phyloP scores from a whole-genome alignment of 1,140 invertebrate species.

The Drosophila mojavensis region DNA sequence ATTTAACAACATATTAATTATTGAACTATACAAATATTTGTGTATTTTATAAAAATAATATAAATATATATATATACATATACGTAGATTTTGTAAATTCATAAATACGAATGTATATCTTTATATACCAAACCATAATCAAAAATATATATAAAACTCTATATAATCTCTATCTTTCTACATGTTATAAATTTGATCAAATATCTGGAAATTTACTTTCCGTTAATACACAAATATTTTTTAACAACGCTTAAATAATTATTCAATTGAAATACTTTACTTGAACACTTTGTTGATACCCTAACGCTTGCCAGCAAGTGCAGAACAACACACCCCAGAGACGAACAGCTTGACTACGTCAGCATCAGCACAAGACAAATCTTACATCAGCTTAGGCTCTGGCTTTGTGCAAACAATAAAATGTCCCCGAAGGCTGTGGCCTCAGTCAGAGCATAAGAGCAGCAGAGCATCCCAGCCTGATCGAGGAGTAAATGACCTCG shows the following conservation, averaged over 20 bases:
- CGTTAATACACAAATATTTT: not conserved
- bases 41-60: too few relatives aligned
- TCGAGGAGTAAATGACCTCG: conserved; percentile 78
- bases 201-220: too few relatives aligned
- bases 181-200: too few relatives aligned
- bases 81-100: too few relatives aligned
- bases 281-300: conserved; percentile 24
- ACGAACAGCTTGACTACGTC: conserved; percentile 39
- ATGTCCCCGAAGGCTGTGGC: conserved; percentile 81
- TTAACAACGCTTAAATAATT: not conserved
- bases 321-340: conserved; percentile 60
- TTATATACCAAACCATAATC: too few relatives aligned
- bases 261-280: not conserved
- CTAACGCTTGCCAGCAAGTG: conserved; percentile 7
- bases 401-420: conserved; percentile 83
- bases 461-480: conserved; percentile 35
- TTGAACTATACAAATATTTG: too few relatives aligned
- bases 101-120: too few relatives aligned
- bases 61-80: too few relatives aligned
- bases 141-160: too few relatives aligned
- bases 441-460: conserved; percentile 33
- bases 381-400: conserved; percentile 76
- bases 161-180: too few relatives aligned
- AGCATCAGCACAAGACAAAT: conserved; percentile 58
- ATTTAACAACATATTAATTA: too few relatives aligned